Evolutionary conservation across 2,888 invertebrate species (phyloP).

Genomic region (Xanthia icteritia): DNA sequence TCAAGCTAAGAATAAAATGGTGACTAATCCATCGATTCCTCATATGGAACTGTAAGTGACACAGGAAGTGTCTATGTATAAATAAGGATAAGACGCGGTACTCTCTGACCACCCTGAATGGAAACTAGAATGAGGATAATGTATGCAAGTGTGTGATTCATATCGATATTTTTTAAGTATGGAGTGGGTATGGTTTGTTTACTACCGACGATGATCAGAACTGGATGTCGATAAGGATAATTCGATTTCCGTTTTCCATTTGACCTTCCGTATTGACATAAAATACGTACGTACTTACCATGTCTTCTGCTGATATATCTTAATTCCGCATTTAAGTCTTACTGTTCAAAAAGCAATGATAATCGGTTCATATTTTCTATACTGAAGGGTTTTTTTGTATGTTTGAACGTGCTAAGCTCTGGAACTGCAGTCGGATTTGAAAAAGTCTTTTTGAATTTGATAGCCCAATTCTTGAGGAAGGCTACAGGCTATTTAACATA

Average conservation of each 20-base stretch:
- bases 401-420: no score
- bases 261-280: conserved; percentile 3
- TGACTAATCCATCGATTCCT: conserved; percentile 49
- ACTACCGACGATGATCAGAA: conserved; percentile 48
- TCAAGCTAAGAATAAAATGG: conserved; percentile 49
- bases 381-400: no score
- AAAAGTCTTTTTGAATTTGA: no score
- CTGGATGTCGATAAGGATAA: conserved; percentile 18
- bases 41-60: conserved; percentile 57
- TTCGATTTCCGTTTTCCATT: conserved; percentile 40
- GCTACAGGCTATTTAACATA: no score
- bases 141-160: conserved; percentile 60
- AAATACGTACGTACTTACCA: background rate
- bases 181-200: conserved; percentile 37
- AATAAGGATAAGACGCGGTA: conserved; percentile 54
- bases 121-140: conserved; percentile 66
- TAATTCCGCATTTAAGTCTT: no score
- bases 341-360: no score
- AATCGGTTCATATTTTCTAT: no score
- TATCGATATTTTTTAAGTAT: conserved; percentile 44
- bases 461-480: no score
- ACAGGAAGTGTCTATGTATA: conserved; percentile 60
- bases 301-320: background rate
- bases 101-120: conserved; percentile 57
- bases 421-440: no score